Conservation (phyloP, 2,888 invertebrate genomes). For the Drosophila aldrichi region DNA sequence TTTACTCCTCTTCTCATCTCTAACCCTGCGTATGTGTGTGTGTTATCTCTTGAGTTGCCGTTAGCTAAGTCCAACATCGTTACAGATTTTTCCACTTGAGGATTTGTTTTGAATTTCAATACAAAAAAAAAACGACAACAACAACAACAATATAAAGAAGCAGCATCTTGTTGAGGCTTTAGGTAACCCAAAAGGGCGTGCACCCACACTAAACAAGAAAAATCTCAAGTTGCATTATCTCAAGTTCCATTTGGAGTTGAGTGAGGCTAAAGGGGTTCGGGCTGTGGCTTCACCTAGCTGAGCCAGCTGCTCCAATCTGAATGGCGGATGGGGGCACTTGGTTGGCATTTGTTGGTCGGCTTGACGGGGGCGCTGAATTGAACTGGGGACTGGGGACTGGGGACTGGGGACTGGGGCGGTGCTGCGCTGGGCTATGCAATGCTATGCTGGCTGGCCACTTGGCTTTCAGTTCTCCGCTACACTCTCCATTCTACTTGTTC, state of each 20-base stretch:
- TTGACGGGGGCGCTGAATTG: constrained; percentile 19
- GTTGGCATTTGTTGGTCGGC: constrained; percentile 35
- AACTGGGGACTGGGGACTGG: too few relatives aligned
- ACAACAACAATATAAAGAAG: neutral
- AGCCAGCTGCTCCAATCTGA: neutral
- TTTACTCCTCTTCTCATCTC: constrained; percentile 1
- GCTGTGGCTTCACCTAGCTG: constrained; percentile 8
- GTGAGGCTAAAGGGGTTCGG: constrained; percentile 44
- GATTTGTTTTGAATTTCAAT: constrained; percentile 64
- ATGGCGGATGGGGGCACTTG: constrained; percentile 16
- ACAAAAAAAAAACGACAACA: constrained; percentile 12
- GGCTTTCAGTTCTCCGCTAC: constrained; percentile 46
- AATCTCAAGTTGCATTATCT: constrained; percentile 65
- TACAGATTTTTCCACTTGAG: constrained; percentile 55
- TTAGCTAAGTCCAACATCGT: constrained; percentile 39
- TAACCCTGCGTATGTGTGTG: too few relatives aligned
- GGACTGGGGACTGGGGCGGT: too few relatives aligned
- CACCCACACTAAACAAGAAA: constrained; percentile 41
- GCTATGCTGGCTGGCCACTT: constrained; percentile 53
- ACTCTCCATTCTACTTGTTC: constrained; percentile 42
- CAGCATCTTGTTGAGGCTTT: constrained; percentile 19
- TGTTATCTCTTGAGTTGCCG: constrained; percentile 18
- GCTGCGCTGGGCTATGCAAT: neutral
- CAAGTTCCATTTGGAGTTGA: constrained; percentile 57
- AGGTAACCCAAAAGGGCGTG: constrained; percentile 28